Evolutionary conservation across 2,888 invertebrate species (phyloP).

Genomic region (Polydrusus tereticollis): DNA sequence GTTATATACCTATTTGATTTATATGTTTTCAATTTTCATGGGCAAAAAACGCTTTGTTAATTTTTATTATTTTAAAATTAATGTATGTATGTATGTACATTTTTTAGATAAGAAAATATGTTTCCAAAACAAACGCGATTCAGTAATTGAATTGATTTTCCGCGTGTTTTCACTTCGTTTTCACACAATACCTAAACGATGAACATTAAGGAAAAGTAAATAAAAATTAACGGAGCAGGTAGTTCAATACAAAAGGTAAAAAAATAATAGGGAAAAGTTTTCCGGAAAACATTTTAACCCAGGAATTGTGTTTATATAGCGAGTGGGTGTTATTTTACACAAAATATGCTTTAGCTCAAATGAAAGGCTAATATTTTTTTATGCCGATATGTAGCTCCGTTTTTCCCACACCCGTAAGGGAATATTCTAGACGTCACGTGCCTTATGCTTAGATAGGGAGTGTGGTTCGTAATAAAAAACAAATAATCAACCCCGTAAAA

Average conservation of each 20-base stretch:
- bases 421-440: constrained; percentile 58
- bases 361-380: constrained; percentile 68
- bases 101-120: background rate
- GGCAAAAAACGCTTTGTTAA: background rate
- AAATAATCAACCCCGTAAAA: constrained; percentile 48
- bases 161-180: background rate
- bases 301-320: constrained; percentile 44
- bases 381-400: constrained; percentile 53
- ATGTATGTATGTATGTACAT: background rate
- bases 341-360: constrained; percentile 66
- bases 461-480: constrained; percentile 55
- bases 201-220: constrained; percentile 19
- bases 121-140: background rate
- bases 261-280: constrained; percentile 33
- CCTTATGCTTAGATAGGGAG: constrained; percentile 61
- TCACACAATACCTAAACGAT: background rate
- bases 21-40: too few relatives aligned
- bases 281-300: constrained; percentile 34
- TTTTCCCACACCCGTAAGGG: constrained; percentile 54
- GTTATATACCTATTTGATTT: too few relatives aligned
- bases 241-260: constrained; percentile 17
- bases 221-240: constrained; percentile 13
- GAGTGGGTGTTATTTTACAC: constrained; percentile 64
- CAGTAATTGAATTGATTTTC: constrained; percentile 19
- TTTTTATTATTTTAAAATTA: background rate